Conservation (phyloP, 2,888 invertebrate genomes). For the Acanthosepion lycidas region DNA sequence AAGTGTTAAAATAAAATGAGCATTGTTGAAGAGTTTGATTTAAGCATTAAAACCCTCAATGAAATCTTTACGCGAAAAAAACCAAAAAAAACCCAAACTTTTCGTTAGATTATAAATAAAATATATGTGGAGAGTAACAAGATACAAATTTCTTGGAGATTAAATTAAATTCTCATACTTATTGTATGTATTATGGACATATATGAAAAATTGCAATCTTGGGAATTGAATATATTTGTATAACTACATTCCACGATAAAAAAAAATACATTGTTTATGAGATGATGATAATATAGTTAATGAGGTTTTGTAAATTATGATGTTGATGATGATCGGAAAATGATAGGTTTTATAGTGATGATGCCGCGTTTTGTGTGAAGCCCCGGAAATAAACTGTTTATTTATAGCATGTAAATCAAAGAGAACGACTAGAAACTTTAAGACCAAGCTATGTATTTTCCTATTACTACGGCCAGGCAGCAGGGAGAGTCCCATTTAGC, state of each 20-base stretch:
- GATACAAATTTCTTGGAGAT: too few relatives aligned
- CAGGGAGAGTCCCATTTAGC: conserved; percentile 43
- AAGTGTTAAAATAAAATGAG: too few relatives aligned
- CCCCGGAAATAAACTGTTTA: conserved; percentile 46
- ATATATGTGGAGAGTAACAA: too few relatives aligned
- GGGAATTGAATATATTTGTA: neutral
- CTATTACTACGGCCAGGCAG: conserved; percentile 42
- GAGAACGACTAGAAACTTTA: conserved; percentile 34
- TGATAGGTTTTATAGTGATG: neutral
- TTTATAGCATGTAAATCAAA: conserved; percentile 46
- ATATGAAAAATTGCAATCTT: neutral
- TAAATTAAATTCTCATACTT: too few relatives aligned
- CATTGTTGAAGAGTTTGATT: too few relatives aligned
- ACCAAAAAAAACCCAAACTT: too few relatives aligned
- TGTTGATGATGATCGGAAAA: neutral
- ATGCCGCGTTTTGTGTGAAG: neutral
- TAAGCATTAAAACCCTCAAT: too few relatives aligned
- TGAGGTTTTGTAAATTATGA: neutral
- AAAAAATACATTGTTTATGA: neutral
- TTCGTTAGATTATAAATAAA: too few relatives aligned
- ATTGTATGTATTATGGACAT: neutral
- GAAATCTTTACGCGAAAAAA: too few relatives aligned
- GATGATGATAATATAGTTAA: neutral
- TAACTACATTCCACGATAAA: neutral
- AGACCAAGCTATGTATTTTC: conserved; percentile 37